Conservation (phyloP, 2,888 invertebrate genomes). For the Dasysyrphus albostriatus region DNA sequence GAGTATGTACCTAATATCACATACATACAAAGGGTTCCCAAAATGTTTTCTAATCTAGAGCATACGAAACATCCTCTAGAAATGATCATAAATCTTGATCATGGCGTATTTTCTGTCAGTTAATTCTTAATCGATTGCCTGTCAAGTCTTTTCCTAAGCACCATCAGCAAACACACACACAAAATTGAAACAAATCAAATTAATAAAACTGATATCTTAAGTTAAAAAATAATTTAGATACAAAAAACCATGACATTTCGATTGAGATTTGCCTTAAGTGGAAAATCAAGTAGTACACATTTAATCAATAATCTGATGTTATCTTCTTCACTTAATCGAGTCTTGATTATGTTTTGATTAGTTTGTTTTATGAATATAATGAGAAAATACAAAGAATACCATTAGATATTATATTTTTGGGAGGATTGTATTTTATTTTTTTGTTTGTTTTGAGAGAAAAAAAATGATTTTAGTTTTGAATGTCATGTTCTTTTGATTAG, state of each 20-base stretch:
- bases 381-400: not conserved
- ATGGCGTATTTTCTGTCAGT: not conserved
- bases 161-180: not conserved
- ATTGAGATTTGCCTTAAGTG: not conserved
- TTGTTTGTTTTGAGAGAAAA: not conserved
- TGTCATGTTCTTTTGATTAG: constrained; percentile 3
- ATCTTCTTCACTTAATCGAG: constrained; percentile 35
- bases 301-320: constrained; percentile 59
- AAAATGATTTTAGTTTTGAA: constrained; percentile 3
- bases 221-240: not conserved
- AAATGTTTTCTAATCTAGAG: not conserved
- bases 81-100: not conserved
- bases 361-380: constrained; percentile 10
- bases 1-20: too few species aligned
- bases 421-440: not conserved
- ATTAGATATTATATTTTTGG: constrained; percentile 8
- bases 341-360: constrained; percentile 23
- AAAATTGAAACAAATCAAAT: not conserved
- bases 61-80: not conserved
- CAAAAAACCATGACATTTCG: constrained; percentile 7
- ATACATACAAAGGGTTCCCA: not conserved
- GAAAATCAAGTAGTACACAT: constrained; percentile 23
- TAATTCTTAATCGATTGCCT: constrained; percentile 6
- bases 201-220: not conserved
- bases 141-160: not conserved